Evolutionary conservation across 2,797 vertebrate genomes (phyloP), one percentile per base, ranked within the genome.

Genomic region (Caiman crocodilus): DNA sequence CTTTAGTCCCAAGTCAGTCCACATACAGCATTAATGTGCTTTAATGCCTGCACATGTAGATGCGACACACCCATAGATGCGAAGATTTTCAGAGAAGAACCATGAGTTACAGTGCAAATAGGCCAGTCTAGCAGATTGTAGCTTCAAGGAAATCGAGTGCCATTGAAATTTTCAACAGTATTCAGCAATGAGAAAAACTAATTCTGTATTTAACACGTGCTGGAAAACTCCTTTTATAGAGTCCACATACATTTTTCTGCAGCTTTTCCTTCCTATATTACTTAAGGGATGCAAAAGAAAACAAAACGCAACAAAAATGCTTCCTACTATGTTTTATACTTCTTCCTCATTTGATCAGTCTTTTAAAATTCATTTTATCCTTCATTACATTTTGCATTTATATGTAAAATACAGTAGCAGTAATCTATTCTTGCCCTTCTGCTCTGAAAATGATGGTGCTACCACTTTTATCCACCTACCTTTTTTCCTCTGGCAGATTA

Each of bases 341-440:
- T 80, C 76, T 80, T 83, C 23, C 25, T 96, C 76, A 92, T 89
- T 95, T 95, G 91, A 35, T 80, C 80, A 18, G 20, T 81, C 57
- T 92, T 79, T 87, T 87, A 93, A 79, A 73, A 61, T 93, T 97
- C 75, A 84, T 90, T 97, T 96, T 85, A 73, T 74, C 64, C 81
- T 96, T 92, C 65, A 56, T 6, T 91, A 57, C 71, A 30, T 25
- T 55, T n/a, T 82, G 63, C 77, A 71, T 93, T 90, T 67, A 23
- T 57, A 3, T 73, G 63, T 94, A 65, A 92, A 96, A 96, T 77
- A 18, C 4, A 82, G 57, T 57, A 87, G 28, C 76, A 76, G 63
- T 93, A 73, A 74, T 82, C 60, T 83, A 50, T n/a, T 91, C 87
- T 89, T 28, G 65, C 25, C 32, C 57, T 94, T 94, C 42, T 89